Base-by-base conservation (phyloP, 2,797 vertebrate species). In the Sebastolobus alascanus region DNA sequence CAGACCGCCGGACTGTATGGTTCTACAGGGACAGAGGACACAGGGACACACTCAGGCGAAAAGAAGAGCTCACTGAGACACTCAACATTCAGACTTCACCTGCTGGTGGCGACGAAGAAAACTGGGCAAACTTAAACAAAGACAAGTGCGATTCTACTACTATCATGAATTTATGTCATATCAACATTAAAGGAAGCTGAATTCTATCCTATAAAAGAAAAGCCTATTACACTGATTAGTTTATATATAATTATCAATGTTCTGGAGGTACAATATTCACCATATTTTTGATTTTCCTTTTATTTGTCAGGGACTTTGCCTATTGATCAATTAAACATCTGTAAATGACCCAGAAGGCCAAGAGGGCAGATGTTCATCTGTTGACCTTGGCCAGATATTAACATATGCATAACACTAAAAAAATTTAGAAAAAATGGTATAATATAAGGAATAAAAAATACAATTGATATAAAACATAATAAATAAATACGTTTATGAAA, bases 1-100 rank as follows among this genome's bases (percentile, higher is more conserved):
- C 98, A 99, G 90, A 99, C 98, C 0, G 98, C 97, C 0, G 98
- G 98, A 75, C 98, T 99, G 82, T 99, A 99, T 2, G 98, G 98
- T 87, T 99, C 98, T 90, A 75, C 4, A 29, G 65, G 27, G 54
- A 73, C 7, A 61, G 25, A 59, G 52, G 22, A 50, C 18, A 56
- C 5, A 40, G n/a, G 6, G 4, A 7, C 4, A 20, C 10, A 29
- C 46, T 60, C 12, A 75, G 68, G 8, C 5, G 8, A 22, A 31
- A 43, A 27, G 6, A 38, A 22, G n/a, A 59, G 18, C 37, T 59
- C 55, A 27, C 20, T n/a, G 37, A 68, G 22, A 56, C 31, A 3
- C 6, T 46, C 3, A 38, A 16, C 38, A 58, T 37, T 55, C 9
- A 43, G 25, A 35, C 11, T n/a, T 40, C 10, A 29, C 60, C 16